A percentile compares a stretch with the other conserved stretches of the same genome.
Conservation (phyloP, 2,888 invertebrate genomes). For the Xiphydria camelus region DNA sequence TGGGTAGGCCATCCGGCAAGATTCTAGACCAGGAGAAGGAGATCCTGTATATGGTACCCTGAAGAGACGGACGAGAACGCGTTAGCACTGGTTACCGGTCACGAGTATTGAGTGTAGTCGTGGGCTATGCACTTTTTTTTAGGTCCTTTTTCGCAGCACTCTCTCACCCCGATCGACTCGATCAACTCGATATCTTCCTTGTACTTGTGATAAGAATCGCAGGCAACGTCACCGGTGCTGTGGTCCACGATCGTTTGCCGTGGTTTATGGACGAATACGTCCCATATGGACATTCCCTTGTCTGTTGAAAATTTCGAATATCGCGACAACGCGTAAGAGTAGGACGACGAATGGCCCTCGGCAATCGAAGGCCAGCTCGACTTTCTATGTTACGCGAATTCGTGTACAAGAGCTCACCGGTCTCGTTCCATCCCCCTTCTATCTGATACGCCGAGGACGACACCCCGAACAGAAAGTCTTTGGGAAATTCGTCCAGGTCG, state of each 20-base stretch:
- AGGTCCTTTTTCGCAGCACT: not conserved
- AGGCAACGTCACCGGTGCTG: conserved; percentile 67
- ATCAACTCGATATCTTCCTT: conserved; percentile 65
- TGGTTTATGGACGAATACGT: conserved; percentile 63
- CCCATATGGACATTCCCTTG: conserved; percentile 72
- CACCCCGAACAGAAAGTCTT: conserved; percentile 65
- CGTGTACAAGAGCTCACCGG: no score
- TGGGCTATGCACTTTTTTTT: not conserved
- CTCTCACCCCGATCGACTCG: no score
- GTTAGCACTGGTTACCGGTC: no score
- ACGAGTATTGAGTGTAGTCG: no score
- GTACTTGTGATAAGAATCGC: conserved; percentile 69
- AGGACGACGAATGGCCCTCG: no score
- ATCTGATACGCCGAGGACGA: conserved; percentile 67
- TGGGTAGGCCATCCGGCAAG: conserved; percentile 45
- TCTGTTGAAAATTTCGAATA: conserved; percentile 57
- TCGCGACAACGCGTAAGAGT: no score
- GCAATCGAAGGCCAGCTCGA: no score
- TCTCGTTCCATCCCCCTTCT: conserved; percentile 64
- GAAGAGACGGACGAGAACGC: no score
- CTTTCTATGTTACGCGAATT: no score
- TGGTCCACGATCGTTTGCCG: conserved; percentile 62
- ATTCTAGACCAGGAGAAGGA: conserved; percentile 38
- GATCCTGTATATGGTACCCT: conserved; percentile 30
- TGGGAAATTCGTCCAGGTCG: conserved; percentile 59